These are phyloP conservation scores for Drosophila prolongata DNA, from an alignment of 2,888 invertebrate genomes.

Conservation along the genomic window DNA sequence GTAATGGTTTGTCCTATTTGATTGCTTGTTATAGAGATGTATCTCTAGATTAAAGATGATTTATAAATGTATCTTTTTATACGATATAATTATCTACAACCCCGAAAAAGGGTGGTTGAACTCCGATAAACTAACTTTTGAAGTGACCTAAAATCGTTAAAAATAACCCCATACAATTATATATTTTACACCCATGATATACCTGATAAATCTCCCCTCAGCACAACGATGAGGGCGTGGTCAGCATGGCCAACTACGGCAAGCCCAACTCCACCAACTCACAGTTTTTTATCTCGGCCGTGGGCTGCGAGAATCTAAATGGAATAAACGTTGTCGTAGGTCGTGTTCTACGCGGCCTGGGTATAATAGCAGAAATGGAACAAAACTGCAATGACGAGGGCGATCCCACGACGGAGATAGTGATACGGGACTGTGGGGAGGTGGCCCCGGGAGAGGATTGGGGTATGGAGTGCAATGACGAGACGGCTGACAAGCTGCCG, in stretches of 20 bases:
- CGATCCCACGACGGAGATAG: constrained; percentile 87
- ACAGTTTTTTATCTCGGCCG: constrained; percentile 96
- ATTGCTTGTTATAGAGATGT: no score
- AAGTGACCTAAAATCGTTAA: no score
- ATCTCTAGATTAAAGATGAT: no score
- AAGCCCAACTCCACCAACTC: constrained; percentile 94
- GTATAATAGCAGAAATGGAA: constrained; percentile 90
- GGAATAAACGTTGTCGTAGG: constrained; percentile 93
- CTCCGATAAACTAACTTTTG: no score
- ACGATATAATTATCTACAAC: no score
- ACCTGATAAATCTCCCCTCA: constrained; percentile 73
- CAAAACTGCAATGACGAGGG: constrained; percentile 86
- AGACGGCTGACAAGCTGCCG: constrained; percentile 89
- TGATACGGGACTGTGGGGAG: constrained; percentile 91
- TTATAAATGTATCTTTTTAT: no score
- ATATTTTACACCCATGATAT: not conserved
- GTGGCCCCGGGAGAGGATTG: constrained; percentile 86
- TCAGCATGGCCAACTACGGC: constrained; percentile 93
- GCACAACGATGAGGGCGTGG: constrained; percentile 87
- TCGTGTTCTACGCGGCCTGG: constrained; percentile 90
- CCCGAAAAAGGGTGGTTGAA: no score
- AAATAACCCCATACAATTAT: not conserved
- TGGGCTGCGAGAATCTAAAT: constrained; percentile 91
- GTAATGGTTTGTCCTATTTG: no score
- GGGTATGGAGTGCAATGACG: constrained; percentile 89